Evolutionary conservation across 2,888 invertebrate genomes (phyloP).

Genomic region (Microplitis manilae): DNA sequence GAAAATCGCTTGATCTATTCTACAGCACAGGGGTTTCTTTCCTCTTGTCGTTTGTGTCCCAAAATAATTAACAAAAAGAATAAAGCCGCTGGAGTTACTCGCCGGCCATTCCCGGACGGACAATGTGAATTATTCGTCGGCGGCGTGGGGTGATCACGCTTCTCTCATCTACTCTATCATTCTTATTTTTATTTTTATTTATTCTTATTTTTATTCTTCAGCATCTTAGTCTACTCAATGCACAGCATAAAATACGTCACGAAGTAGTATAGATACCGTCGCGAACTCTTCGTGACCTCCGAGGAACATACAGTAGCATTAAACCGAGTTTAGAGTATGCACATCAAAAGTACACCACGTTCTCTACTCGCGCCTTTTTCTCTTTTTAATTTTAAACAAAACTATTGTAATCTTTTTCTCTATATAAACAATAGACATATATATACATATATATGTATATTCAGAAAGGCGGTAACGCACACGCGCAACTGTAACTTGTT

Average conservation of each 20-base stretch:
- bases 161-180: slow-evolving; percentile 35
- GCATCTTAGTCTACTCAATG: neutral
- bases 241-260: slow-evolving; percentile 4
- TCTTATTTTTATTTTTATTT: neutral
- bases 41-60: slow-evolving; percentile 65
- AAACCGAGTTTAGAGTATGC: neutral
- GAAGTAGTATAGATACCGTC: slow-evolving; percentile 33
- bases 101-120: slow-evolving; percentile 68
- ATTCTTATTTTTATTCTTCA: slow-evolving; percentile 9
- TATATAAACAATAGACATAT: too few relatives aligned
- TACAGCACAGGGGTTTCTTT: slow-evolving; percentile 64
- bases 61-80: slow-evolving; percentile 70
- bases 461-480: slow-evolving; percentile 45
- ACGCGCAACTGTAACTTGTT: slow-evolving; percentile 42
- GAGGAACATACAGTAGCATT: slow-evolving; percentile 36
- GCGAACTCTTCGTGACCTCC: slow-evolving; percentile 35
- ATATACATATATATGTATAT: too few relatives aligned
- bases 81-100: slow-evolving; percentile 61
- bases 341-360: slow-evolving; percentile 9
- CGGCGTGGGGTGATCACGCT: slow-evolving; percentile 61
- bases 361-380: neutral
- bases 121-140: slow-evolving; percentile 72
- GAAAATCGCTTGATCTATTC: slow-evolving; percentile 40
- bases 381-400: neutral
- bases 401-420: neutral